phyloP scores from a whole-genome alignment of 2,888 invertebrate species.

The Eupithecia vulgata region DNA sequence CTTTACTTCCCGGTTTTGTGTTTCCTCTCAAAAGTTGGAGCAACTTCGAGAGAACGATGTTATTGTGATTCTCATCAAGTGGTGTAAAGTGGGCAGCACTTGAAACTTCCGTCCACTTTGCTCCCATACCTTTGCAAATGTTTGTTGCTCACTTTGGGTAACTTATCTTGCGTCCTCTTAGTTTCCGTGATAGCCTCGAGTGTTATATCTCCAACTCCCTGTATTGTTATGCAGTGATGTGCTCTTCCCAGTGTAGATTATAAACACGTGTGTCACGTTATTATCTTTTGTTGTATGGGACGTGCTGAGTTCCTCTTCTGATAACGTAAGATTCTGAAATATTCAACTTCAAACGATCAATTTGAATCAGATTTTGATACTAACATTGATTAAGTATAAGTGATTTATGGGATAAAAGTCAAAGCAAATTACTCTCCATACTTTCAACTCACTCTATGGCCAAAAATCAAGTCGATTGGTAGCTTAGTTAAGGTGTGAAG shows the following conservation, averaged over 20 bases:
- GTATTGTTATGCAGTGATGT: slow-evolving; percentile 17
- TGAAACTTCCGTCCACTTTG: slow-evolving; percentile 40
- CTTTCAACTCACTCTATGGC: too few species aligned
- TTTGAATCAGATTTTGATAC: neutral
- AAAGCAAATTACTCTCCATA: too few species aligned
- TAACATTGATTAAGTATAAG: too few species aligned
- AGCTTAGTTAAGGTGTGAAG: too few species aligned
- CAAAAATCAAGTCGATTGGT: too few species aligned
- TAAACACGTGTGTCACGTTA: slow-evolving; percentile 30
- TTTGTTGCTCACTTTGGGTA: slow-evolving; percentile 32
- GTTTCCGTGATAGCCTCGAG: slow-evolving; percentile 30
- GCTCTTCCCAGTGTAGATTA: slow-evolving; percentile 20
- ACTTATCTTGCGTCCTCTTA: slow-evolving; percentile 27
- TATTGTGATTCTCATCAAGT: slow-evolving; percentile 40
- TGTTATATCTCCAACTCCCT: slow-evolving; percentile 26
- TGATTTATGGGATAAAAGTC: too few species aligned
- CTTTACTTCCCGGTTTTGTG: slow-evolving; percentile 4
- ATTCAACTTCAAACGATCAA: neutral
- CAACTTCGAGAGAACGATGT: slow-evolving; percentile 30
- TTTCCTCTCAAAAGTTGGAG: slow-evolving; percentile 22
- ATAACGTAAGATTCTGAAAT: slow-evolving; percentile 12
- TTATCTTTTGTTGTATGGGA: slow-evolving; percentile 22
- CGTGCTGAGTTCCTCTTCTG: slow-evolving; percentile 14
- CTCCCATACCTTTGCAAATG: slow-evolving; percentile 35
- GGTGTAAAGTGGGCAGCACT: slow-evolving; percentile 16